Percentiles rank a stretch among this genome's conserved stretches.
These are phyloP conservation scores for Eudemis profundana DNA, from an alignment of 2,888 invertebrate species.

Conservation along the genomic window DNA sequence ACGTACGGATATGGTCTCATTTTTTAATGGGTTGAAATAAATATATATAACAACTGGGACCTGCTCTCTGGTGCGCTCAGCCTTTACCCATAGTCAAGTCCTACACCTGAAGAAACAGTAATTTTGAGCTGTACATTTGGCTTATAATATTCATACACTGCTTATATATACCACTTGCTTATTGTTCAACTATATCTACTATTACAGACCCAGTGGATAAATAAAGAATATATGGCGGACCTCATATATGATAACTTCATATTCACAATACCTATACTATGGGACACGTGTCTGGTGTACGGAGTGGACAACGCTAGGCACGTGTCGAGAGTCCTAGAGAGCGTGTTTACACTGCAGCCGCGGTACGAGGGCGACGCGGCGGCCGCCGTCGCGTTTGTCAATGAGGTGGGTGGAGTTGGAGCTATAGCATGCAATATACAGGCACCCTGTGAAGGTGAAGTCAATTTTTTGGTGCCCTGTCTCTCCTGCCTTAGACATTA, in stretches of 20 bases:
- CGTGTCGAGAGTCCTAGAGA: conserved; percentile 87
- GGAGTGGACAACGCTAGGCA: conserved; percentile 87
- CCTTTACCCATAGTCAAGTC: too few species aligned
- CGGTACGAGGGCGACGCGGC: conserved; percentile 87
- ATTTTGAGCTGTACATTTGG: too few species aligned
- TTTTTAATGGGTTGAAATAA: too few species aligned
- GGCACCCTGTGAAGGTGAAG: too few species aligned
- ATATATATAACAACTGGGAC: too few species aligned
- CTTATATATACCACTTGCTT: too few species aligned
- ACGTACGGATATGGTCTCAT: too few species aligned
- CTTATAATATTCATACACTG: not conserved
- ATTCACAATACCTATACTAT: conserved; percentile 92
- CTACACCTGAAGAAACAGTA: too few species aligned
- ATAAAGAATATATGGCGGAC: conserved; percentile 87
- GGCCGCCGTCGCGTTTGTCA: conserved; percentile 81
- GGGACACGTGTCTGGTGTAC: conserved; percentile 91
- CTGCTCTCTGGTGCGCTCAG: too few species aligned
- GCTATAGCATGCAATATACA: too few species aligned
- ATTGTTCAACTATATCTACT: conserved; percentile 46
- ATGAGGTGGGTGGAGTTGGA: conserved; percentile 86
- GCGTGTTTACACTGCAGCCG: conserved; percentile 88
- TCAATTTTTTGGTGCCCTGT: too few species aligned
- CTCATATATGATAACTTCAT: conserved; percentile 92
- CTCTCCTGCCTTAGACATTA: too few species aligned
- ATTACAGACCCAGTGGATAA: conserved; percentile 86